These are phyloP conservation scores for Rhipidura dahli DNA, from an alignment of 2,113 vertebrate species.

Conservation along the genomic window DNA sequence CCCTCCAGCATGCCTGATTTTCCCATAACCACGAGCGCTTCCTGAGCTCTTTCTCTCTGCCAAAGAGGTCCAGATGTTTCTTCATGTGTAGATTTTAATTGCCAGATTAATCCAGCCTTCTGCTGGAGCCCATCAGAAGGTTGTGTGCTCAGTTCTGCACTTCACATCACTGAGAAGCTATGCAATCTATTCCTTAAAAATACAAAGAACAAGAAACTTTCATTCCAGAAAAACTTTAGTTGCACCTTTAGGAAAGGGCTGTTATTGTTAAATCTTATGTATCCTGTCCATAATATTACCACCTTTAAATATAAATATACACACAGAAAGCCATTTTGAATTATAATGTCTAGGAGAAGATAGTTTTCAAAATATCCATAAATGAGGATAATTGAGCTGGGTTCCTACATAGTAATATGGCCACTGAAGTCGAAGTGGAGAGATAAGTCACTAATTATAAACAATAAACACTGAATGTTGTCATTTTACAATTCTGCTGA, in stretches of 20 bases:
- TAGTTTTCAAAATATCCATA: conserved; percentile 33
- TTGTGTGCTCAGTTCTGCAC: neutral
- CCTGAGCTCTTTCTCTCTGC: neutral
- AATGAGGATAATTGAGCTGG: conserved; percentile 9
- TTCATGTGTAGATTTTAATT: neutral
- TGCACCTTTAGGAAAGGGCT: neutral
- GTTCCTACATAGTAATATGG: neutral
- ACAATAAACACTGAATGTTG: conserved; percentile 38
- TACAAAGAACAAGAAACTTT: neutral
- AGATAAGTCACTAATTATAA: conserved; percentile 56
- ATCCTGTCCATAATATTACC: neutral
- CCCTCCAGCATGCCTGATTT: rapidly evolving
- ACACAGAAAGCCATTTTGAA: neutral
- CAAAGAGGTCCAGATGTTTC: neutral
- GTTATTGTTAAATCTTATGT: neutral
- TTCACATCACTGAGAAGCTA: neutral
- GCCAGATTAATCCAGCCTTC: neutral
- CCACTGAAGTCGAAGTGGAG: neutral
- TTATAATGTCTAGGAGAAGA: conserved; percentile 3
- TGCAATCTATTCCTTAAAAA: neutral
- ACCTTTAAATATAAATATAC: neutral
- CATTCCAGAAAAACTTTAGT: neutral
- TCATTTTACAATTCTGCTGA: conserved; percentile 24
- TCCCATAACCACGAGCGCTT: neutral
- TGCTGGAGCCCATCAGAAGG: neutral